Evolutionary conservation across 2,113 vertebrate genomes (phyloP).

Genomic region (Prinia subflava): DNA sequence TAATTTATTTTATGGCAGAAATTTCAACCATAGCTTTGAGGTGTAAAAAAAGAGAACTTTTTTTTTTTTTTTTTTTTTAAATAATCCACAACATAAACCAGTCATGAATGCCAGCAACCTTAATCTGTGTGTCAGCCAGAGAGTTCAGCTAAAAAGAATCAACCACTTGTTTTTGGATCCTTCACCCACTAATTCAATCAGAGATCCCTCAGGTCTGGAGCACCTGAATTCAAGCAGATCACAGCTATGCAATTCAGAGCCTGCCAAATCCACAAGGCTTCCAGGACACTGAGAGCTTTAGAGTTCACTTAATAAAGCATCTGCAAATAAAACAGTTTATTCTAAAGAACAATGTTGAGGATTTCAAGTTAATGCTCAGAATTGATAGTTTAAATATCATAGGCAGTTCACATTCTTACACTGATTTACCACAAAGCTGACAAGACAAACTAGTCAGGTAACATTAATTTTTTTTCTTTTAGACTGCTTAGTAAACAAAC

Average conservation of each 20-base stretch:
- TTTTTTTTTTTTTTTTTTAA: too few relatives aligned
- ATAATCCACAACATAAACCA: not conserved
- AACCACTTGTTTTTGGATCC: not conserved
- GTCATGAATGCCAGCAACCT: not conserved
- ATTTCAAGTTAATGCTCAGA: not conserved
- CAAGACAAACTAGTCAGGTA: not conserved
- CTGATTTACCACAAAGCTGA: not conserved
- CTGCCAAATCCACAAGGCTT: not conserved
- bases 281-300: not conserved
- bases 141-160: not conserved
- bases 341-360: not conserved
- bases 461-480: not conserved
- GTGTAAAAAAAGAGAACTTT: not conserved
- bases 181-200: not conserved
- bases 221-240: not conserved
- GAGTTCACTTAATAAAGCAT: not conserved
- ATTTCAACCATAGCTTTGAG: not conserved
- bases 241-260: not conserved
- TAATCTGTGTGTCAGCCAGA: not conserved
- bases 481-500: not conserved
- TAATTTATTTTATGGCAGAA: not conserved
- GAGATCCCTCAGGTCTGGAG: not conserved
- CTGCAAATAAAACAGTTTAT: not conserved
- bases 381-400: not conserved
- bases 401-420: not conserved